Conservation (phyloP, 2,888 invertebrate species). For the Onchidella celtica region DNA sequence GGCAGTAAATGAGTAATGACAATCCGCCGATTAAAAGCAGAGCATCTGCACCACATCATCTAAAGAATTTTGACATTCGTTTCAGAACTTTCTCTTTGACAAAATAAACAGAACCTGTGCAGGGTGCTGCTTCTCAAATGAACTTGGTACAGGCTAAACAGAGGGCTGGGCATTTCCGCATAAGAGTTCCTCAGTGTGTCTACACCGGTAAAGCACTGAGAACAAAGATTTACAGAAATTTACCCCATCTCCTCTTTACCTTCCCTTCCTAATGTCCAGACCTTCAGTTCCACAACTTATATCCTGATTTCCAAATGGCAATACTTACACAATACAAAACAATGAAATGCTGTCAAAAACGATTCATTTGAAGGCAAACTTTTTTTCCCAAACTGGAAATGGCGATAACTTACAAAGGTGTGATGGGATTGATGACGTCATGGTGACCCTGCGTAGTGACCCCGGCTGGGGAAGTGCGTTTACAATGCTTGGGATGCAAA, state of each 20-base stretch:
- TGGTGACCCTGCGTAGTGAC: conserved; percentile 61
- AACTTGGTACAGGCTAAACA: too few relatives aligned
- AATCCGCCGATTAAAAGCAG: too few relatives aligned
- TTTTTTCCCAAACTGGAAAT: conserved; percentile 57
- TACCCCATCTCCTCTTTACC: too few relatives aligned
- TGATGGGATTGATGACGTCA: conserved; percentile 61
- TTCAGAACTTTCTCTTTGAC: too few relatives aligned
- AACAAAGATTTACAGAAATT: too few relatives aligned
- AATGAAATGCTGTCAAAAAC: not conserved
- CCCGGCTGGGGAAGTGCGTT: conserved; percentile 61
- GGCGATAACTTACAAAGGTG: conserved; percentile 56
- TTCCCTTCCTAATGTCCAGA: too few relatives aligned
- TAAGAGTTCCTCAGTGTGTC: not conserved
- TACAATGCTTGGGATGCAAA: conserved; percentile 54
- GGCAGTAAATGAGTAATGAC: too few relatives aligned
- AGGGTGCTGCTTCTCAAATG: too few relatives aligned
- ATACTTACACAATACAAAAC: not conserved
- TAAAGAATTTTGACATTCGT: too few relatives aligned
- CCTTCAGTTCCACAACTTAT: too few relatives aligned
- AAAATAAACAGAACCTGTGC: too few relatives aligned
- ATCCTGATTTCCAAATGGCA: not conserved
- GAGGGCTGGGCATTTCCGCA: conserved; percentile 37
- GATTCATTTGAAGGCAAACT: conserved; percentile 31
- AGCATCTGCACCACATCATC: too few relatives aligned
- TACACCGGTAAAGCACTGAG: not conserved